These are phyloP conservation scores for Pseudomyrmex sp. DNA, from an alignment of 1,140 invertebrate species.

Conservation along the genomic window DNA sequence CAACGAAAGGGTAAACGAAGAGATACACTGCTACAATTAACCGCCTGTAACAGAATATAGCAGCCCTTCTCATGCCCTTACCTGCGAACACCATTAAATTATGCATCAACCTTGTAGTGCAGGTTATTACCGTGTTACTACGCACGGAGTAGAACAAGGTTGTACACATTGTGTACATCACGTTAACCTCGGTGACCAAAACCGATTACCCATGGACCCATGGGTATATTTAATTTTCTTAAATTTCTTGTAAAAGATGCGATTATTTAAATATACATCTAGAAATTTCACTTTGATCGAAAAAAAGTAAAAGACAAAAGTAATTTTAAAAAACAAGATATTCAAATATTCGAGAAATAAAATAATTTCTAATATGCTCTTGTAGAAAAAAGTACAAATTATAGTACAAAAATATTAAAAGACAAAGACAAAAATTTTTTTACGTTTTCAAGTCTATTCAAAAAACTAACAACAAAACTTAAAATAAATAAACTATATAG, in stretches of 20 bases:
- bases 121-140: conserved; percentile 65
- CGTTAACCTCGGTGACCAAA: conserved; percentile 8
- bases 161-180: conserved; percentile 25
- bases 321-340: neutral
- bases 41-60: neutral
- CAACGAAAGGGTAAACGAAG: neutral
- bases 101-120: conserved; percentile 56
- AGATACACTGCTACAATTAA: conserved; percentile 21
- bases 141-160: conserved; percentile 8
- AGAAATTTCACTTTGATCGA: no score
- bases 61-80: conserved; percentile 10
- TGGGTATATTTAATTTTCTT: neutral
- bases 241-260: neutral
- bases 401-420: no score
- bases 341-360: no score
- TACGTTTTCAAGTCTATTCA: no score
- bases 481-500: no score
- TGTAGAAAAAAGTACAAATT: neutral
- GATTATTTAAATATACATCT: neutral
- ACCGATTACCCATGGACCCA: no score
- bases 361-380: no score
- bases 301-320: neutral
- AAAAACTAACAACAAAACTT: no score
- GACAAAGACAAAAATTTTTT: no score
- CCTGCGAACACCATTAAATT: conserved; percentile 64